Conservation (phyloP, 2,797 vertebrate genomes). For the Pyrocephalus nanus region DNA sequence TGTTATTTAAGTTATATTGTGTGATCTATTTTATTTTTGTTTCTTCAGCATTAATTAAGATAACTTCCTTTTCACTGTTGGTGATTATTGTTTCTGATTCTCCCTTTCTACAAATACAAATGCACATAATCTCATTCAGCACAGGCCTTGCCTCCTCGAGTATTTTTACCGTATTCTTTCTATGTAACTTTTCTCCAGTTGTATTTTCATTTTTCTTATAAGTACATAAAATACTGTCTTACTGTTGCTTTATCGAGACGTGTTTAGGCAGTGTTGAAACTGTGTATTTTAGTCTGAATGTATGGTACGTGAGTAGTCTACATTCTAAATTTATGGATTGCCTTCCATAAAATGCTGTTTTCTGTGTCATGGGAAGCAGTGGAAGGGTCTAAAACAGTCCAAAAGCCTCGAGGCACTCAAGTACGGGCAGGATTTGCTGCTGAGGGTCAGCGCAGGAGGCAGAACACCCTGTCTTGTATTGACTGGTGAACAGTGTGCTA, state of each 20-base stretch:
- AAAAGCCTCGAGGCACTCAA: background rate
- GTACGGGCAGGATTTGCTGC: background rate
- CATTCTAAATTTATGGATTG: background rate
- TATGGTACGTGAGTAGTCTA: background rate
- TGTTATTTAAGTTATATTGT: background rate
- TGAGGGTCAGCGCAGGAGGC: background rate
- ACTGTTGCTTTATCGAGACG: background rate
- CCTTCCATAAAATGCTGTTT: background rate
- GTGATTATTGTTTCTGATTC: background rate
- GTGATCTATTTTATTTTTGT: background rate
- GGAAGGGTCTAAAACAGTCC: background rate
- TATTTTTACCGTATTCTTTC: background rate
- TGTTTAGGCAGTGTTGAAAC: background rate
- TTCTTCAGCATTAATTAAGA: background rate
- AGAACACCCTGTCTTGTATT: background rate
- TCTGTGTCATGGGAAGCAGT: background rate
- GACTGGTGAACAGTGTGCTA: fast-evolving
- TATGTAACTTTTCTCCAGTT: background rate
- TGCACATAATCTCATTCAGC: background rate
- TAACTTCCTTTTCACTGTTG: background rate
- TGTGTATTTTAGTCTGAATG: background rate
- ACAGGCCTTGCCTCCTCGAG: background rate
- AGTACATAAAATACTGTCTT: background rate
- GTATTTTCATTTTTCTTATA: background rate
- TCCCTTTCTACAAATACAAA: background rate